These are phyloP conservation scores for Drosophila testacea DNA, from an alignment of 2,888 invertebrate genomes.

Conservation along the genomic window DNA sequence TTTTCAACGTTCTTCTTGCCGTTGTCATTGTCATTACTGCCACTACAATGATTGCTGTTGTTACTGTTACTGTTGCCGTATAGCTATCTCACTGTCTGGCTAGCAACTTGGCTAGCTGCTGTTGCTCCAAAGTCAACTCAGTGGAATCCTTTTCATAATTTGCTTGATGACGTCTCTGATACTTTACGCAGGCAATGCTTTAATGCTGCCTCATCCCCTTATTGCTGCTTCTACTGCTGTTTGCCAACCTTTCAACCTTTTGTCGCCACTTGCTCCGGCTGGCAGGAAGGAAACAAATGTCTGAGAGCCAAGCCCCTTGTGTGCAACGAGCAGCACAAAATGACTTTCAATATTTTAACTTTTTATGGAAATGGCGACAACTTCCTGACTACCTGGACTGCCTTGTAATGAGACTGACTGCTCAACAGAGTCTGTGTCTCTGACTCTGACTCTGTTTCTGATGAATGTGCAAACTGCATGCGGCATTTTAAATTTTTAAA, in stretches of 20 bases:
- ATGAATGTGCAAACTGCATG: slow-evolving; percentile 36
- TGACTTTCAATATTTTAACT: slow-evolving; percentile 78
- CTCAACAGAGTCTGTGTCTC: neutral
- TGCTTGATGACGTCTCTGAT: slow-evolving; percentile 70
- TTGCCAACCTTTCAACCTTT: slow-evolving; percentile 60
- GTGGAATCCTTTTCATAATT: slow-evolving; percentile 71
- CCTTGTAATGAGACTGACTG: slow-evolving; percentile 31
- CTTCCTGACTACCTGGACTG: slow-evolving; percentile 61
- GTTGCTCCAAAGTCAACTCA: slow-evolving; percentile 46
- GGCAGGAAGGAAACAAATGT: slow-evolving; percentile 78
- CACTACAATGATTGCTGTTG: slow-evolving; percentile 59
- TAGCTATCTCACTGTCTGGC: slow-evolving; percentile 4
- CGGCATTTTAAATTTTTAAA: slow-evolving; percentile 40
- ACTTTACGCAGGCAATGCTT: slow-evolving; percentile 59
- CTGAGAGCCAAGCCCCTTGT: slow-evolving; percentile 56
- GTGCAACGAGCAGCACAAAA: slow-evolving; percentile 56
- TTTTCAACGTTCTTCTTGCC: slow-evolving; percentile 28
- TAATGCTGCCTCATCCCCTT: slow-evolving; percentile 32
- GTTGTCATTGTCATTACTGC: slow-evolving; percentile 56
- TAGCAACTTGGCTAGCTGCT: slow-evolving; percentile 27
- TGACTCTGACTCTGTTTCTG: slow-evolving; percentile 6
- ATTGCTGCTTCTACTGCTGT: slow-evolving; percentile 14
- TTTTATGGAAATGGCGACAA: slow-evolving; percentile 72
- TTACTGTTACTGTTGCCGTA: slow-evolving; percentile 17
- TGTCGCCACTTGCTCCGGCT: slow-evolving; percentile 33